Base-by-base conservation (phyloP, 2,888 invertebrate species). In the Notodonta dromedarius region DNA sequence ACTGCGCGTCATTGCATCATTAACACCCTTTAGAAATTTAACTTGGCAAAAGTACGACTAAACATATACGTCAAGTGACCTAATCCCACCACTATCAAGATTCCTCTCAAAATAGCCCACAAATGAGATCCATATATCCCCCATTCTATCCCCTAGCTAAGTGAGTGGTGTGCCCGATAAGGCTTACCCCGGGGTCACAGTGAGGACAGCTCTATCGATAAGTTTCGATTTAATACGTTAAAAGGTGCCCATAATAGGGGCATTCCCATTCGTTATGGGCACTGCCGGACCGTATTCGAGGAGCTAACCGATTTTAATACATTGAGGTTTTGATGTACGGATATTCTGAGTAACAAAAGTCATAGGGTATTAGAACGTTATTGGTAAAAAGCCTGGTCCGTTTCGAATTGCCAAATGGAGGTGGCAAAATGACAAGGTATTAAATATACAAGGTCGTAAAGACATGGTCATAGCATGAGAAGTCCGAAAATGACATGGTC, bases 211-310 rank as follows among this genome's bases (percentile, higher is more conserved):
- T 79, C 80, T 82, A 76, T 79, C 84, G 88, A 89, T 90, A 90
- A 90, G 86, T 88, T 83, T 78, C 88, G 87, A 90, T 91, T 91
- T 92, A 92, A 90, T 91, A 91, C 90, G 87, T 91, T 91, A 91
- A 93, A 93, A 93, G 92, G 92, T 90, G 87, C 87, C 88, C 80
- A 83, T 91, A 92, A 93, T 91, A 85, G 86, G 88, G 87, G 85
- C 90, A 82, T 90, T 88, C 84, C 87, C 90, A 90, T 92, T 89
- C 88, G 88, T 92, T 91, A 90, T 86, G 80, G 84, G 79, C 79
- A 75, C 78, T 74, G 77, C 73, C 77, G 77, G 73, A 74, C 78
- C 76, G 80, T 80, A 81, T 81, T 82, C 73, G 79, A 74, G 74
- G 77, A 60, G 73, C 75, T 77, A 71, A 69, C 65, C 65, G 63